Conservation (phyloP, 2,113 vertebrate genomes). For the Gobio gobio region DNA sequence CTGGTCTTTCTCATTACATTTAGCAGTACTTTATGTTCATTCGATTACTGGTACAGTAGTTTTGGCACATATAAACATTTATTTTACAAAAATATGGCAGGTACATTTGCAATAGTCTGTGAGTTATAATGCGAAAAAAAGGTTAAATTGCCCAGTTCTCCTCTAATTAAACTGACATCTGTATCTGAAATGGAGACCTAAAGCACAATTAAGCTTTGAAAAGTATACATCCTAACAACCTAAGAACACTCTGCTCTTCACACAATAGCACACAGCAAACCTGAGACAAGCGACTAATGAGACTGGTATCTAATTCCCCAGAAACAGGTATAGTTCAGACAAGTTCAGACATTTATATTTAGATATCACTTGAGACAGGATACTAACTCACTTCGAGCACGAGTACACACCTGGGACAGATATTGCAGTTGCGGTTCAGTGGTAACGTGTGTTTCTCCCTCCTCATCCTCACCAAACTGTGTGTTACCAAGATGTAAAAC, state of each 20-base stretch:
- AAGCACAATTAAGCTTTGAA: background rate
- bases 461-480: constrained; percentile 89
- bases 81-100: too few species aligned
- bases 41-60: too few species aligned
- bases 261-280: constrained; percentile 3
- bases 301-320: constrained; percentile 18
- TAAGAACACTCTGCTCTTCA: background rate
- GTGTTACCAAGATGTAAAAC: constrained; percentile 93
- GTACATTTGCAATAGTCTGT: too few species aligned
- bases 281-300: constrained; percentile 9
- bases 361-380: constrained; percentile 2
- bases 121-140: too few species aligned
- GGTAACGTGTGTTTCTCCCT: constrained; percentile 87
- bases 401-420: constrained; percentile 80
- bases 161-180: background rate
- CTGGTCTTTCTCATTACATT: too few species aligned
- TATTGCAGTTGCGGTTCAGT: constrained; percentile 87
- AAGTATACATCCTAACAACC: background rate
- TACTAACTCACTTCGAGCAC: background rate
- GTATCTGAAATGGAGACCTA: background rate
- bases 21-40: too few species aligned
- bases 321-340: background rate
- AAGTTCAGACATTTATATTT: background rate
- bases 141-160: too few species aligned
- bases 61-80: too few species aligned